Evolutionary conservation across 2,888 invertebrate species (phyloP), one percentile per base, ranked within the genome.

Genomic region (Serripes groenlandicus): DNA sequence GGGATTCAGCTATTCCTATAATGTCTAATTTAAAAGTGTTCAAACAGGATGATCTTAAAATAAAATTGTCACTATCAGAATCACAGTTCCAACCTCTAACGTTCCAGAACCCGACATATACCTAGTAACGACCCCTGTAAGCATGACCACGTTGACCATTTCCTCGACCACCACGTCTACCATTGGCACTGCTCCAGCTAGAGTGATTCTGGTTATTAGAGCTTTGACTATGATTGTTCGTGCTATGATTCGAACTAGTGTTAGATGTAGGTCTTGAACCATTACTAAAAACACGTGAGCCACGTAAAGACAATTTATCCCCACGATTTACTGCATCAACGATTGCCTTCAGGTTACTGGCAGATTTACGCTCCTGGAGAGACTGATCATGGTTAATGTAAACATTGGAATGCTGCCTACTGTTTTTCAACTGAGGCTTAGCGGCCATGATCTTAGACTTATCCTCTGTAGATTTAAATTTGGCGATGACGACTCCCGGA

Each of bases 81-180:
- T 32, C 37, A 32, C 26, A 35, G 32, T 26, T 66, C 34, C 34
- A 66, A 18, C 66, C 66, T n/a, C 66, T 15, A n/a, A 66, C 66
- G 23, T 66, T 66, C 66, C 66, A 66, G 35, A 66, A 66, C 66
- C 66, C 66, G 66, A 37, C 66, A n/a, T n/a, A n/a, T n/a, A n/a
- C 34, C 66, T 66, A 66, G 37, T 66, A 37, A 7, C 66, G 23
- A 37, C 23, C 30, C 11, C 37, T 66, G 15, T 9, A n/a, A 18
- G 32, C 35, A 37, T 37, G 15, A 37, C 66, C 30, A 18, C 32
- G n/a, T n/a, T n/a, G n/a, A n/a, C n/a, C n/a, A n/a, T n/a, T n/a
- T n/a, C n/a, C n/a, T n/a, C n/a, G n/a, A n/a, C n/a, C n/a, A n/a
- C n/a, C n/a, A n/a, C n/a, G n/a, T n/a, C n/a, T n/a, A n/a, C n/a